Evolutionary conservation across 2,113 vertebrate species (phyloP).

Genomic region (Nothoprocta pentlandii): DNA sequence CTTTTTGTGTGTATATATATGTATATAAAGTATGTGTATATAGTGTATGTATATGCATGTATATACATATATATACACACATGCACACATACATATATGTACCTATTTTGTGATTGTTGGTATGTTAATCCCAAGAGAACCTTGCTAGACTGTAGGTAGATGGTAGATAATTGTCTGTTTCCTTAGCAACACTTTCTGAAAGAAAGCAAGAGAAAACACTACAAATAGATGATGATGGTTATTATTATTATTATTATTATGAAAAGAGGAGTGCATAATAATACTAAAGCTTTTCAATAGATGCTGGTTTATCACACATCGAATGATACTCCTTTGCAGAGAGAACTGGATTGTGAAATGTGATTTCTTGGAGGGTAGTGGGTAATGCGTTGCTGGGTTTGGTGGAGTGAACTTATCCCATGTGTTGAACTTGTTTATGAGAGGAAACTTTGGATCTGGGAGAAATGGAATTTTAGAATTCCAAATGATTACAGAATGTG

Average conservation of each 20-base stretch:
- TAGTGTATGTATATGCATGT: too few relatives aligned
- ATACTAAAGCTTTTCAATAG: not conserved
- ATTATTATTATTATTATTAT: not conserved
- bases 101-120: not conserved
- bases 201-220: constrained; percentile 14
- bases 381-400: not conserved
- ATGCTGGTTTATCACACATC: not conserved
- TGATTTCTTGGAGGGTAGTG: not conserved
- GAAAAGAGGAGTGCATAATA: not conserved
- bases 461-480: not conserved
- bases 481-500: not conserved
- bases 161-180: constrained; percentile 23
- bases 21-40: too few relatives aligned
- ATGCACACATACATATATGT: too few relatives aligned
- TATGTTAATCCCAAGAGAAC: not conserved
- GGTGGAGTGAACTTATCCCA: not conserved
- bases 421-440: not conserved
- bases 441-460: not conserved
- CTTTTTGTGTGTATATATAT: not conserved
- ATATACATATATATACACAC: too few relatives aligned
- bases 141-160: not conserved
- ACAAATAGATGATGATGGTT: not conserved
- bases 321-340: not conserved
- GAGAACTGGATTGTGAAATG: not conserved
- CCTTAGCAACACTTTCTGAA: constrained; percentile 58